Percentiles rank a stretch among this genome's conserved stretches.
phyloP scores from a whole-genome alignment of 2,888 invertebrate genomes.

The Dermolepida albohirtum region DNA sequence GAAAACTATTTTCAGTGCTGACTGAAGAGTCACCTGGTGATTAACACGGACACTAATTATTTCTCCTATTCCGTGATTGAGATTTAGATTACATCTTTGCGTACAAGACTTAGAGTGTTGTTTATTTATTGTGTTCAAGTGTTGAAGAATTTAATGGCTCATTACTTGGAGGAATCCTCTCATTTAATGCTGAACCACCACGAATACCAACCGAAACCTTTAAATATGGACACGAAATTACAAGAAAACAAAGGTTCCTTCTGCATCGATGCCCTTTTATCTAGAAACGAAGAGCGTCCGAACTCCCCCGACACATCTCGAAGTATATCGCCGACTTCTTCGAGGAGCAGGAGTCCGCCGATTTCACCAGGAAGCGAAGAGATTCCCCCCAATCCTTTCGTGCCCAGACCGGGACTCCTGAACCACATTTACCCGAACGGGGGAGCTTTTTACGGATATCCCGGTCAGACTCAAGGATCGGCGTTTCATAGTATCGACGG shows the following conservation, averaged over 20 bases:
- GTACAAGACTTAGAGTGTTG: too few relatives aligned
- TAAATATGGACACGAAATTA: constrained; percentile 63
- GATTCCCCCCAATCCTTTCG: constrained; percentile 67
- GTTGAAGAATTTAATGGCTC: constrained; percentile 54
- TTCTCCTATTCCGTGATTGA: too few relatives aligned
- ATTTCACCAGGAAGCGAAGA: constrained; percentile 89
- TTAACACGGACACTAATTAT: too few relatives aligned
- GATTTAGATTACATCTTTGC: too few relatives aligned
- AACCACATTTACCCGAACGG: constrained; percentile 62
- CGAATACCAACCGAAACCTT: constrained; percentile 52
- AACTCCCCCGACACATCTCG: constrained; percentile 60
- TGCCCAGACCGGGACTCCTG: constrained; percentile 73
- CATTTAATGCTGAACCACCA: constrained; percentile 52
- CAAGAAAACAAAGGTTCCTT: constrained; percentile 75
- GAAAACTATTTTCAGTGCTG: too few relatives aligned
- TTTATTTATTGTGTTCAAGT: constrained; percentile 9
- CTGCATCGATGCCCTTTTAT: constrained; percentile 89
- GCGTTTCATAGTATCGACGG: constrained; percentile 70
- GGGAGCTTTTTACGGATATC: constrained; percentile 62
- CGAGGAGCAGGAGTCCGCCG: constrained; percentile 82
- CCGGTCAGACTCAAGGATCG: constrained; percentile 68
- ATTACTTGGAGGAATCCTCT: constrained; percentile 55
- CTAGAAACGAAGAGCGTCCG: constrained; percentile 63
- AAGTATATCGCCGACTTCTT: constrained; percentile 66
- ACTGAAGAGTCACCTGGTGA: too few relatives aligned